A percentile compares a stretch with the other conserved stretches of the same genome.
Conservation (phyloP, 2,113 vertebrate species). For the Boulengeromyrus knoepffleri region DNA sequence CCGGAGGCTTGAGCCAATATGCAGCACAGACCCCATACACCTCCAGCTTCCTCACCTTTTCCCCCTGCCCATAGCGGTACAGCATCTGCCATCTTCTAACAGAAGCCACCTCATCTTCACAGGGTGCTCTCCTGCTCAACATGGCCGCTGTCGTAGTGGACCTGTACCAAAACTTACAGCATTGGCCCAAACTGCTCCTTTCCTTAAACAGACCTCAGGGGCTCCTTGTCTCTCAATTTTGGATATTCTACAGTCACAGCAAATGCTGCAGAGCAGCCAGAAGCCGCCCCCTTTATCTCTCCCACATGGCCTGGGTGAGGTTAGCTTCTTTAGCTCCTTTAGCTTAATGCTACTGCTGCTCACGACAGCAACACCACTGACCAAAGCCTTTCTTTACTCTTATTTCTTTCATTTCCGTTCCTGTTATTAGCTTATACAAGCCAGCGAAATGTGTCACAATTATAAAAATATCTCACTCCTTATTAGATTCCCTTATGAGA, state of each 20-base stretch:
- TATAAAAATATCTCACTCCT: background rate
- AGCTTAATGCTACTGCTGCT: background rate
- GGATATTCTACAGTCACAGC: background rate
- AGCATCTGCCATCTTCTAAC: background rate
- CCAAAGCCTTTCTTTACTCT: background rate
- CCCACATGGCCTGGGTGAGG: background rate
- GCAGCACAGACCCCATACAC: background rate
- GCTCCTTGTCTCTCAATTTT: background rate
- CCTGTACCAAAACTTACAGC: background rate
- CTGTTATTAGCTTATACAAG: background rate
- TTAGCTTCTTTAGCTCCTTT: background rate
- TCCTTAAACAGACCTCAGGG: background rate
- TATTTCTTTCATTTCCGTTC: background rate
- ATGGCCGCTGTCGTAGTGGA: background rate
- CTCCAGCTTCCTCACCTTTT: background rate
- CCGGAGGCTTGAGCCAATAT: background rate
- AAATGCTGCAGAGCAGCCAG: background rate
- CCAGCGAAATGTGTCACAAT: background rate
- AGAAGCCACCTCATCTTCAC: background rate
- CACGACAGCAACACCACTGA: background rate
- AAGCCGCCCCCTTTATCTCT: background rate
- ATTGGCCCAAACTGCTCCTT: background rate
- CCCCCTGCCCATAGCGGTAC: background rate
- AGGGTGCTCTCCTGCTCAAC: background rate
- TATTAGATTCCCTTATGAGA: background rate